These are phyloP conservation scores for Drosophila tripunctata DNA, from an alignment of 2,888 invertebrate genomes.

Conservation along the genomic window DNA sequence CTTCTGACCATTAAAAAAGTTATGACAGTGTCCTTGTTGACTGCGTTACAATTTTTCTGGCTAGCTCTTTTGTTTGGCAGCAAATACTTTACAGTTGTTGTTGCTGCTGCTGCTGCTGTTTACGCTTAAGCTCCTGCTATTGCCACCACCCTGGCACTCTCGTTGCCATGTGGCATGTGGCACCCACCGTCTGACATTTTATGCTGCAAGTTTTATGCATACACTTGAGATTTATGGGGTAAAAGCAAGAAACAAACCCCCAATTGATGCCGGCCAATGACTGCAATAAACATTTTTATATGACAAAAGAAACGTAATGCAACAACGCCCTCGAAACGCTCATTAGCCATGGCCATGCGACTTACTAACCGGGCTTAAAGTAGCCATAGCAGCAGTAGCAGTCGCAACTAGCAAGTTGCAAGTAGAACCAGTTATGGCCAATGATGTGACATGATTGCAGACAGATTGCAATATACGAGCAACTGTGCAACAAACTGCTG, in stretches of 20 bases:
- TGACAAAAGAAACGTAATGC: conserved; percentile 36
- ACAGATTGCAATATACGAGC: conserved; percentile 75
- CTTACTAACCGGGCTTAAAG: conserved; percentile 26
- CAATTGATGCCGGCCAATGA: conserved; percentile 9
- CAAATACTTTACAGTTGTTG: conserved; percentile 58
- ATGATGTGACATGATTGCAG: conserved; percentile 79
- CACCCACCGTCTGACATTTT: conserved; percentile 42
- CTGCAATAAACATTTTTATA: conserved; percentile 59
- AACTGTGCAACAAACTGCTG: conserved; percentile 56
- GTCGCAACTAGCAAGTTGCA: conserved; percentile 5
- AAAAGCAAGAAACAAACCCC: neutral
- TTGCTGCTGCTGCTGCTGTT: conserved; percentile 47
- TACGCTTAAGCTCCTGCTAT: conserved; percentile 42
- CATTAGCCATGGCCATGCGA: conserved; percentile 60
- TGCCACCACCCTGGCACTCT: too few species aligned
- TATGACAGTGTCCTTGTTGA: conserved; percentile 77
- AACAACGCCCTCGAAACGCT: conserved; percentile 68
- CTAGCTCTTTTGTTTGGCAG: conserved; percentile 46
- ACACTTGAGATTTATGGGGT: conserved; percentile 64
- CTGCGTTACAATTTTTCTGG: conserved; percentile 58
- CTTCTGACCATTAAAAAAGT: conserved; percentile 72
- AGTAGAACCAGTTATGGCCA: conserved; percentile 69
- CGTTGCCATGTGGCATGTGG: conserved; percentile 9
- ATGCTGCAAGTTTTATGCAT: conserved; percentile 69
- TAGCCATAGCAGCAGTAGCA: conserved; percentile 10